phyloP scores from a whole-genome alignment of 2,113 vertebrate genomes.

The Chionis minor region DNA sequence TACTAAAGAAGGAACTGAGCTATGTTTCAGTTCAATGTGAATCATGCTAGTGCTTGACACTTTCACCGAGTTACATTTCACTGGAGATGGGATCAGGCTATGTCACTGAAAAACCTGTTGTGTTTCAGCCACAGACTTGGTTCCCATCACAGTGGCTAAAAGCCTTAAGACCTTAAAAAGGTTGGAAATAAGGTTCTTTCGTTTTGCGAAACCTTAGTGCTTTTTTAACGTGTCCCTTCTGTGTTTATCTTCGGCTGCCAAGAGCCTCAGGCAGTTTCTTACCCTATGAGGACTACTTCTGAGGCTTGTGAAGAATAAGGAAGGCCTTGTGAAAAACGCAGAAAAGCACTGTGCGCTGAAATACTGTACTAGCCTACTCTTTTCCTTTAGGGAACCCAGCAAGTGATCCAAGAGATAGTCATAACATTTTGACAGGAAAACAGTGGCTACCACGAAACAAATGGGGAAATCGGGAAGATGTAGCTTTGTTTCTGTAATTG shows the following conservation, averaged over 20 bases:
- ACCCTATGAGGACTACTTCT: background rate
- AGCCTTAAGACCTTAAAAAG: slow-evolving; percentile 27
- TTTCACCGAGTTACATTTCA: background rate
- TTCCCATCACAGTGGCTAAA: background rate
- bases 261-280: background rate
- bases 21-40: background rate
- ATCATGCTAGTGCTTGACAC: background rate
- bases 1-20: background rate
- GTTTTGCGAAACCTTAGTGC: background rate
- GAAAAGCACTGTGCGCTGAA: background rate
- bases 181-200: background rate
- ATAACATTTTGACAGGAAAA: background rate
- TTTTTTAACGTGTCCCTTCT: background rate
- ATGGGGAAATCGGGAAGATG: background rate
- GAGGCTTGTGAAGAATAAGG: background rate
- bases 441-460: background rate
- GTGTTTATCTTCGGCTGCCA: background rate
- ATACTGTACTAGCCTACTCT: background rate
- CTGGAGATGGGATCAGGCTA: background rate
- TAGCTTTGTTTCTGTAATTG: background rate
- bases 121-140: background rate
- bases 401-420: background rate
- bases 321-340: background rate
- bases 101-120: background rate
- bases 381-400: background rate